These are phyloP conservation scores for Gymnorhina tibicen DNA, from an alignment of 2,113 vertebrate species.

Conservation along the genomic window DNA sequence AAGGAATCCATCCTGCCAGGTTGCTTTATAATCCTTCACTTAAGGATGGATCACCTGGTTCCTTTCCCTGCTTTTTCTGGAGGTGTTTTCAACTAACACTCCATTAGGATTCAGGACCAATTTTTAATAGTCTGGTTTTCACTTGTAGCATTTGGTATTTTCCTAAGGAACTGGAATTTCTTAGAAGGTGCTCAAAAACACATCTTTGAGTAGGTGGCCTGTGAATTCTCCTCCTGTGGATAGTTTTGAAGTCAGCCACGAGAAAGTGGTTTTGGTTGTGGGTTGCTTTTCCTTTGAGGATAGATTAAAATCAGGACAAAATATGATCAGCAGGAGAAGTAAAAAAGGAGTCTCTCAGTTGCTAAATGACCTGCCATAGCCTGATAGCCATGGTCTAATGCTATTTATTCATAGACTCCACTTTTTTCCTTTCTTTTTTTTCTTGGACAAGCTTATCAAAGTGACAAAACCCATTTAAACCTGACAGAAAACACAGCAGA, in stretches of 20 bases:
- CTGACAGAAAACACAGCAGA: not conserved
- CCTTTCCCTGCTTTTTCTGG: not conserved
- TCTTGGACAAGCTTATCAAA: not conserved
- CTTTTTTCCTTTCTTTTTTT: too few species aligned
- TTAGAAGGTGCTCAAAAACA: not conserved
- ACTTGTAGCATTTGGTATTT: not conserved
- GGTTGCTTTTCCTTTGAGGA: not conserved
- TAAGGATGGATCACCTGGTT: not conserved
- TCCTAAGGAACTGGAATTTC: not conserved
- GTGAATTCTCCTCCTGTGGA: not conserved
- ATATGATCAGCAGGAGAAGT: not conserved
- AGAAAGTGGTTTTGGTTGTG: not conserved
- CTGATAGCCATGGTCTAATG: not conserved
- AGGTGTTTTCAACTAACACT: accelerated
- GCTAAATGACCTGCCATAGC: not conserved
- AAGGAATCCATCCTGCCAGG: not conserved
- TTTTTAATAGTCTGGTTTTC: not conserved
- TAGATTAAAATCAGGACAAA: not conserved
- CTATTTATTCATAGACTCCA: not conserved
- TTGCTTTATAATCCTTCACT: not conserved
- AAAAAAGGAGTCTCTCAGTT: not conserved
- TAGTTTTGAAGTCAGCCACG: not conserved
- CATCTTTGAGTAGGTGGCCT: not conserved
- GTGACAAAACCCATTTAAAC: not conserved
- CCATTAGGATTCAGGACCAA: not conserved